Evolutionary conservation across 2,888 invertebrate species (phyloP), one percentile per base, ranked within the genome.

Genomic region (Cloeon dipterum): DNA sequence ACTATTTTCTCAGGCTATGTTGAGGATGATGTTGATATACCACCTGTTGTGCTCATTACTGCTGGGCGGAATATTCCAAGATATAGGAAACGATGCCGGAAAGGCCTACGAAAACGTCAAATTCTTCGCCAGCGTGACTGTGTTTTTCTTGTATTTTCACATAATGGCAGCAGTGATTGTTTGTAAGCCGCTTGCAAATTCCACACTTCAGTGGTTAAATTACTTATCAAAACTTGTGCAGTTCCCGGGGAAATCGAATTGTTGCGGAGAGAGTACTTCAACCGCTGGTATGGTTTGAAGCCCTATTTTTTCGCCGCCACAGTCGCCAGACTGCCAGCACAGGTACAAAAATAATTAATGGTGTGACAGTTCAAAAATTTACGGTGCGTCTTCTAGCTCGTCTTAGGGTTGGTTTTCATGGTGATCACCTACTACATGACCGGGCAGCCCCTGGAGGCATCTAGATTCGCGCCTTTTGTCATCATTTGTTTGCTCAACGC

Each of bases 101-200:
- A 62, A 70, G 45, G 71, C 72, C 68, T 74, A 73, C 50, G 69
- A 68, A 46, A 74, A 73, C 46, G 56, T 74, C 41, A 74, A 74
- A 50, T 62, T 70, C 49, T 72, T 71, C 47, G 67, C 73, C 34
- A 72, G 70, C 1, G 57, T 69, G 13, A 61, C 71, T 14, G 62
- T 73, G 37, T 70, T 73, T 56, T 68, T 71, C 46, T 61, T 70
- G 1, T 74, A 73, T 46, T 73, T 73, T 0, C 71, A 73, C 48
- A 65, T 70, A 19, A 72, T 72, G 67, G 68, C 71, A 34, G 72
- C 73, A 18, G 69, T 73, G 8, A 55, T 74, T 42, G 61, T 69
- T 35, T 74, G 73, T 73, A 53, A 67, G 71, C 67, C n/a, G n/a
- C n/a, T n/a, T n/a, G n/a, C n/a, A n/a, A n/a, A n/a, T n/a, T n/a